phyloP scores from a whole-genome alignment of 2,113 vertebrate species.

The Rynchops niger region DNA sequence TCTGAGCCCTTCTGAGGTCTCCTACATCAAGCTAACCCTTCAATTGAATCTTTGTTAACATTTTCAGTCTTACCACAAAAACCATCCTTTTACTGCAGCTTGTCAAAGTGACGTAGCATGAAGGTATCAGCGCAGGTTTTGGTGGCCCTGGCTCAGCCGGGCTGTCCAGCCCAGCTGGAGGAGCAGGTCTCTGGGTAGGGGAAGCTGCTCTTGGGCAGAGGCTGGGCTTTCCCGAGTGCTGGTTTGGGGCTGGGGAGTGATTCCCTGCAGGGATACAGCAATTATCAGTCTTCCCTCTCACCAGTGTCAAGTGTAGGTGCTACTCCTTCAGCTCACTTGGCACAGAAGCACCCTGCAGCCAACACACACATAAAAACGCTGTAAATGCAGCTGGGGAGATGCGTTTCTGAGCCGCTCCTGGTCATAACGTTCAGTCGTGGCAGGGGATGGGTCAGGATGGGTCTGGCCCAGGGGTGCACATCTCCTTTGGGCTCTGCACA shows the following conservation, averaged over 20 bases:
- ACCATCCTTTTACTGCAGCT: background rate
- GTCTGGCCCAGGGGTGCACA: background rate
- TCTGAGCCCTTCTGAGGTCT: background rate
- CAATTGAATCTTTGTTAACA: background rate
- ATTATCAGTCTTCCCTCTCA: background rate
- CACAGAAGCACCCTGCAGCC: background rate
- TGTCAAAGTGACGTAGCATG: fast-evolving
- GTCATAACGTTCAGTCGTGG: fast-evolving
- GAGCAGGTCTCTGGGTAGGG: background rate
- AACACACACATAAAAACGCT: fast-evolving
- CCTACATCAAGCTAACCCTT: background rate
- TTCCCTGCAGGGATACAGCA: background rate
- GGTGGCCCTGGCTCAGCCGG: fast-evolving
- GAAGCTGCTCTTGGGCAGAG: background rate
- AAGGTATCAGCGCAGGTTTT: background rate
- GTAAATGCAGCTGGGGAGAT: fast-evolving
- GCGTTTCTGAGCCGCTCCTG: fast-evolving
- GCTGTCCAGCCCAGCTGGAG: background rate
- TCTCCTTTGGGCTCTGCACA: background rate
- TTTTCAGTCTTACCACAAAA: background rate
- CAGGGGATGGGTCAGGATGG: fast-evolving
- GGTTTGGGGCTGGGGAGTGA: background rate
- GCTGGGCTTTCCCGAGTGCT: background rate
- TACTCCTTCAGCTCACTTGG: background rate
- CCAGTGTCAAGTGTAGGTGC: background rate